phyloP scores from a whole-genome alignment of 2,888 invertebrate species.

The Papilio demoleus region DNA sequence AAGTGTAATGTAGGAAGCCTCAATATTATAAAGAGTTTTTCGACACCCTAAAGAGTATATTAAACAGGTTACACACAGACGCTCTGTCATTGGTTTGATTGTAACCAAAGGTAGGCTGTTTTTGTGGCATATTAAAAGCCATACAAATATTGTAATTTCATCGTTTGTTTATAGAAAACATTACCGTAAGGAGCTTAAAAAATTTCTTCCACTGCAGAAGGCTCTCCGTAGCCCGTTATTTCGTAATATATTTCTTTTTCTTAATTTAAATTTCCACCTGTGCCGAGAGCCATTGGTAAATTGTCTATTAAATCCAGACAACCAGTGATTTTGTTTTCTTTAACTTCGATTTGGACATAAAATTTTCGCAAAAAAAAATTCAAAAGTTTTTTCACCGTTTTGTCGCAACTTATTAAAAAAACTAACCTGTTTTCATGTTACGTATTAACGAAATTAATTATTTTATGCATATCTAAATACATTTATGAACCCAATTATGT shows the following conservation, averaged over 20 bases:
- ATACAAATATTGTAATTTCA: neutral
- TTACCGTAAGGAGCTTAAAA: too few species aligned
- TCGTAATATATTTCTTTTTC: too few species aligned
- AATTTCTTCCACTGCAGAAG: too few species aligned
- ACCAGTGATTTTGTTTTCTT: slow-evolving; percentile 1
- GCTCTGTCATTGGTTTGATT: neutral
- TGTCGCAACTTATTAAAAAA: too few species aligned
- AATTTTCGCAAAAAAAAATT: neutral
- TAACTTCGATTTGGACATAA: neutral
- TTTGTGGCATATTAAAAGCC: neutral
- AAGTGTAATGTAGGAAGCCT: slow-evolving; percentile 17
- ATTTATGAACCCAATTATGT: too few species aligned
- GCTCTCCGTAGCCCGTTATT: too few species aligned
- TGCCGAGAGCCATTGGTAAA: neutral
- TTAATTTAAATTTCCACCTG: neutral
- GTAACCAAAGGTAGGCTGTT: neutral
- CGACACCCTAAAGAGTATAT: slow-evolving; percentile 10
- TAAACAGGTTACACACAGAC: neutral
- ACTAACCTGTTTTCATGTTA: too few species aligned
- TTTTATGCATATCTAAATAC: too few species aligned
- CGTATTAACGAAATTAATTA: too few species aligned
- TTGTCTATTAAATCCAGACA: neutral
- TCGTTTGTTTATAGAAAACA: too few species aligned
- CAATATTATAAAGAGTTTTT: slow-evolving; percentile 9
- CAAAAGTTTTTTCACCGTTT: too few species aligned